These are phyloP conservation scores for Melieria omissa DNA, from an alignment of 2,888 invertebrate species.

Conservation along the genomic window DNA sequence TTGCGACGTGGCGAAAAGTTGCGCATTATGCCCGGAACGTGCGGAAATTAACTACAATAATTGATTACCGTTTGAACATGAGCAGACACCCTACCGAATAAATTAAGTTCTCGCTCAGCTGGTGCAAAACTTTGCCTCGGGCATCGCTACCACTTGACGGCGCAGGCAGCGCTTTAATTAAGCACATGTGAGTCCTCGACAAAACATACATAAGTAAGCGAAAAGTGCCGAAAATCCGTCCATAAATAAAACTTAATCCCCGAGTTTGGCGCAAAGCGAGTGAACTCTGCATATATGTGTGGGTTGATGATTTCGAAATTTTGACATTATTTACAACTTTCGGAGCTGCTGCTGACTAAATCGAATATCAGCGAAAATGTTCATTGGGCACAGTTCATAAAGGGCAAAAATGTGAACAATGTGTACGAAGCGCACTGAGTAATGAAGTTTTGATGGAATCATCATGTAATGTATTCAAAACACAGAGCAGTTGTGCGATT, in stretches of 20 bases:
- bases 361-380: slow-evolving; percentile 51
- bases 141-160: background rate
- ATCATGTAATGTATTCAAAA: background rate
- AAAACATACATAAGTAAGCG: background rate
- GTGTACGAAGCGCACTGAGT: no score
- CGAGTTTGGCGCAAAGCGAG: background rate
- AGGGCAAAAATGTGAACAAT: no score
- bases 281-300: background rate
- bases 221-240: background rate
- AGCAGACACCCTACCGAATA: slow-evolving; percentile 47
- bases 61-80: slow-evolving; percentile 64
- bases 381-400: slow-evolving; percentile 12
- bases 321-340: slow-evolving; percentile 32
- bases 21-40: slow-evolving; percentile 54
- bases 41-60: slow-evolving; percentile 65
- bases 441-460: background rate
- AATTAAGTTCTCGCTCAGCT: slow-evolving; percentile 12
- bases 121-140: no score
- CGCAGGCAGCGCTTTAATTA: slow-evolving; percentile 15
- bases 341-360: slow-evolving; percentile 52
- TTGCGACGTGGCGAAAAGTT: slow-evolving; percentile 23
- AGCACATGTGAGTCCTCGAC: slow-evolving; percentile 2
- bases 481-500: background rate
- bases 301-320: slow-evolving; percentile 17
- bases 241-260: slow-evolving; percentile 30